phyloP scores from a whole-genome alignment of 2,113 vertebrate genomes.

The Thunnus thynnus region DNA sequence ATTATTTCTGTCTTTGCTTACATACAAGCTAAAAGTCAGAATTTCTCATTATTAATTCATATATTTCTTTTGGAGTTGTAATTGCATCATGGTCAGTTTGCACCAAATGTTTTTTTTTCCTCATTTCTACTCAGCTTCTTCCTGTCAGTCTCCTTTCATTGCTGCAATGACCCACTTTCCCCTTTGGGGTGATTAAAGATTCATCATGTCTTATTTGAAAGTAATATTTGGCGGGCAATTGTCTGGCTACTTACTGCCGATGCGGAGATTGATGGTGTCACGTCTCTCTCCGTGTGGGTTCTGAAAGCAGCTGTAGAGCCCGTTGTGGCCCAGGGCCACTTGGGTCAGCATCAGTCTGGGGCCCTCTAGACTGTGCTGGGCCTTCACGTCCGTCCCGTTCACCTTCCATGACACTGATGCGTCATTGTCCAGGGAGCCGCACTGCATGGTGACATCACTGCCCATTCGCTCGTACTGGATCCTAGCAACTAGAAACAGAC shows the following conservation, averaged over 20 bases:
- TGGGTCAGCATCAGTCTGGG: constrained; percentile 88
- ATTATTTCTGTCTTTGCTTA: constrained; percentile 1
- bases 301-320: constrained; percentile 96
- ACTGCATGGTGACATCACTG: constrained; percentile 92
- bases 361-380: constrained; percentile 86
- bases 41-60: constrained; percentile 34
- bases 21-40: neutral
- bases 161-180: constrained; percentile 33
- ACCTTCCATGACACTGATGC: constrained; percentile 93
- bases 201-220: constrained; percentile 24
- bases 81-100: constrained; percentile 10
- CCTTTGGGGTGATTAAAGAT: constrained; percentile 47
- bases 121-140: constrained; percentile 19
- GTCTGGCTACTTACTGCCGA: constrained; percentile 91
- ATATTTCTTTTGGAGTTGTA: neutral
- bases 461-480: constrained; percentile 91
- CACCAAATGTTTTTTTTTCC: neutral
- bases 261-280: constrained; percentile 90
- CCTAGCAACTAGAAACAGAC: constrained; percentile 84
- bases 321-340: constrained; percentile 88
- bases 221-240: constrained; percentile 9
- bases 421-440: constrained; percentile 90
- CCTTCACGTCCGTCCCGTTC: constrained; percentile 92
- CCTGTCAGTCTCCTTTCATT: neutral
- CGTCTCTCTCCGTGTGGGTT: constrained; percentile 91